These are phyloP conservation scores for Gastracanthus pulcherrimus DNA, from an alignment of 2,888 invertebrate genomes.

Conservation along the genomic window DNA sequence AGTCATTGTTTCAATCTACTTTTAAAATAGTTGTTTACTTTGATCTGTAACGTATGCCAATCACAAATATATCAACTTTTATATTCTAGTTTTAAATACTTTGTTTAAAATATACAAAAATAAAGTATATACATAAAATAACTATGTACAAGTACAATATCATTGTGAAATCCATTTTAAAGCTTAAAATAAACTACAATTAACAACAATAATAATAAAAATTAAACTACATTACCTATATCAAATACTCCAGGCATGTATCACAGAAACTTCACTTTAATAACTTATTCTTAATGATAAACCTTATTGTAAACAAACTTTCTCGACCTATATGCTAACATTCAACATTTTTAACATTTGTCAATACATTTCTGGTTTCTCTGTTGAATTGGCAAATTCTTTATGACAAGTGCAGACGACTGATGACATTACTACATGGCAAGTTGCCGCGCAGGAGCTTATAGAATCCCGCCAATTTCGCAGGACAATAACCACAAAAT, in stretches of 20 bases:
- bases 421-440: background rate
- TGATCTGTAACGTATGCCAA: background rate
- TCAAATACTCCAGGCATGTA: background rate
- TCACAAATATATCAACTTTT: background rate
- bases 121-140: background rate
- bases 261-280: too few relatives aligned
- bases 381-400: background rate
- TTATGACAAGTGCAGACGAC: background rate
- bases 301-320: too few relatives aligned
- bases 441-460: background rate
- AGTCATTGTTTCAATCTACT: conserved; percentile 33
- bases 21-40: background rate
- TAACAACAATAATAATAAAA: too few relatives aligned
- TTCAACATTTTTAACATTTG: background rate
- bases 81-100: background rate
- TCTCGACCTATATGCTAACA: background rate
- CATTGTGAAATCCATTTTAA: too few relatives aligned
- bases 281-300: too few relatives aligned
- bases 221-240: background rate
- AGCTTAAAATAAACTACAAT: too few relatives aligned
- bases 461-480: conserved; percentile 36
- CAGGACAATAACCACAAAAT: too few relatives aligned
- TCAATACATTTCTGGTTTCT: background rate
- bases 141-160: too few relatives aligned
- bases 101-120: background rate